Conservation (phyloP, 1,140 invertebrate genomes). For the Leptinotarsa defecta region DNA sequence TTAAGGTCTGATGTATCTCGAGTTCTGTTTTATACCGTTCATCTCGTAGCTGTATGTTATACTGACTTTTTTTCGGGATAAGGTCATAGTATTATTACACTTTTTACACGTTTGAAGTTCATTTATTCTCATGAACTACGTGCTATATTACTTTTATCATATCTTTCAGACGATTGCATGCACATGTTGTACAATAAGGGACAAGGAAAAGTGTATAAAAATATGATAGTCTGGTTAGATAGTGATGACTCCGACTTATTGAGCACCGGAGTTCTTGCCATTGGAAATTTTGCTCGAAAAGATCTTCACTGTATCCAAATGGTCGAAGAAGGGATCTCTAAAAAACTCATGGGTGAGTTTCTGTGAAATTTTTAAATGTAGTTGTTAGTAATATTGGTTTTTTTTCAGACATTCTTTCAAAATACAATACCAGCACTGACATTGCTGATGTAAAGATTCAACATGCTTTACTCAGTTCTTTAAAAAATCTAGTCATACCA, state of each 20-base stretch:
- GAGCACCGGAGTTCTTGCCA: constrained; percentile 79
- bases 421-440: constrained; percentile 42
- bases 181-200: constrained; percentile 74
- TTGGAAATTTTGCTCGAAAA: constrained; percentile 87
- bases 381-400: background rate
- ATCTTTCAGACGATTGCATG: constrained; percentile 81
- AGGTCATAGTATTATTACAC: too few relatives aligned
- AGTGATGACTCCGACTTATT: constrained; percentile 74
- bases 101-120: too few relatives aligned
- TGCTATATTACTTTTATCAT: background rate
- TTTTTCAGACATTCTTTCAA: constrained; percentile 45
- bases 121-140: too few relatives aligned
- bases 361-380: background rate
- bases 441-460: constrained; percentile 72
- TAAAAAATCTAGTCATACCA: constrained; percentile 84
- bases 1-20: too few relatives aligned
- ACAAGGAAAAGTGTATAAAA: constrained; percentile 71
- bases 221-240: constrained; percentile 77
- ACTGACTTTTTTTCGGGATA: too few relatives aligned
- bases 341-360: constrained; percentile 69
- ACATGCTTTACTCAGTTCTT: constrained; percentile 79
- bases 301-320: constrained; percentile 83
- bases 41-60: too few relatives aligned
- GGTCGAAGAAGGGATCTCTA: constrained; percentile 77
- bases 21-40: too few relatives aligned